Evolutionary conservation across 2,888 invertebrate genomes (phyloP), one percentile per base, ranked within the genome.

Genomic region (Dromius quadrimaculatus): DNA sequence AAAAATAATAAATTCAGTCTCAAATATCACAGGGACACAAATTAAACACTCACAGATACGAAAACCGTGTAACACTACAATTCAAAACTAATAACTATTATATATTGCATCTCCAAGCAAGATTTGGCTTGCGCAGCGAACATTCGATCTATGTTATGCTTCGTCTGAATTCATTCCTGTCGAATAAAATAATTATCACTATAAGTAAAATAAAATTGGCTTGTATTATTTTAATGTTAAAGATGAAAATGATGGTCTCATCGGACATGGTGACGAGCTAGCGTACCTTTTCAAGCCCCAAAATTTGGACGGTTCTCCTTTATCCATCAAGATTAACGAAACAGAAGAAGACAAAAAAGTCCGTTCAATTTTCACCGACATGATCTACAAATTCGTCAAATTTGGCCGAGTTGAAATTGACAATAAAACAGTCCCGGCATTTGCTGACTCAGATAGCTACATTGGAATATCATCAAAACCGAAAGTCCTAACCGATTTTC

Each of bases 211-310:
- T 20, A 6, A 73, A 75, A 38, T 64, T 8, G 19, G n/a, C 6
- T n/a, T 19, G 54, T 20, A 54, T 54, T 20, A 28, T 28, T 71
- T 71, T 17, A 9, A 64, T 54, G 32, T 19, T 38, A n/a, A n/a
- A 59, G 54, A 19, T 54, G 1, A 11, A 11, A 28, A 54, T 28
- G 41, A 77, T 20, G 75, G 82, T 79, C 78, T 85, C 79, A 86
- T 88, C 0, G 84, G 87, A 0, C 92, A 92, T 76, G 92, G 92
- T 0, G 92, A 92, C 76, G 92, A 92, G 76, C 79, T 92, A 20
- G 87, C 88, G 0, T 92, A 90, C 76, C 82, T 92, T 76, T 92
- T 92, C 76, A 90, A 91, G 77, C 86, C 87, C 0, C 82, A 87
- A 41, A 87, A 89, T 72, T 79, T 87, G 0, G 85, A 87, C 50